These are phyloP conservation scores for Alaudala cheleensis DNA, from an alignment of 2,113 vertebrate genomes.

Conservation along the genomic window DNA sequence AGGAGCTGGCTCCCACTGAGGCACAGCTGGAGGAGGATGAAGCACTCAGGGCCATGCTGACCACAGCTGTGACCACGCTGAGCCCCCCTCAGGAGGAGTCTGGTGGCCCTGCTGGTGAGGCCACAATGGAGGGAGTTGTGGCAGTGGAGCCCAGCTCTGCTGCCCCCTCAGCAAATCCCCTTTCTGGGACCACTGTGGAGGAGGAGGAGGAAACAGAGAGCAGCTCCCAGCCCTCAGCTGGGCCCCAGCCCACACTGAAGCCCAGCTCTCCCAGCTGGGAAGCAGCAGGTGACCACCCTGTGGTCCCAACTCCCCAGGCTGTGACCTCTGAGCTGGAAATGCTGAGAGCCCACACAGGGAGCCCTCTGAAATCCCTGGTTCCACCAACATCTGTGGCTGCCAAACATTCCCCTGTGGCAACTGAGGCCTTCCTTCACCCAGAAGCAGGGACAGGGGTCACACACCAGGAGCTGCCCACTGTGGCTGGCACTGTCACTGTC, in stretches of 20 bases:
- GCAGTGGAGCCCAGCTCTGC: background rate
- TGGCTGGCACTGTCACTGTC: background rate
- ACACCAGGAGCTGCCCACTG: background rate
- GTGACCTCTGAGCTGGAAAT: background rate
- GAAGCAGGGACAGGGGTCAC: background rate
- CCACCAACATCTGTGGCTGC: background rate
- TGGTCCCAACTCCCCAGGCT: background rate
- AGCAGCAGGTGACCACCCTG: background rate
- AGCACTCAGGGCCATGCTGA: slow-evolving; percentile 16
- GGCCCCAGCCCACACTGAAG: background rate
- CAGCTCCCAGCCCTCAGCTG: background rate
- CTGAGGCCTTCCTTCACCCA: background rate
- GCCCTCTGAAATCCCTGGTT: background rate
- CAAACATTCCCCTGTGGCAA: background rate
- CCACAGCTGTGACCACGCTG: background rate
- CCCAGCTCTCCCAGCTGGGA: slow-evolving; percentile 13
- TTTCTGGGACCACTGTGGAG: background rate
- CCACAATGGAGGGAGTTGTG: background rate
- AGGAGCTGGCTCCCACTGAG: background rate
- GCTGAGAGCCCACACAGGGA: background rate
- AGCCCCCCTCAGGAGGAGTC: background rate
- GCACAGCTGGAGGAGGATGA: background rate
- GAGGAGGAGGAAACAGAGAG: background rate
- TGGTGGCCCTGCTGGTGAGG: background rate
- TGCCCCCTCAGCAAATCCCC: background rate